These are phyloP conservation scores for Agrypnus murinus DNA, from an alignment of 2,888 invertebrate genomes.

Conservation along the genomic window DNA sequence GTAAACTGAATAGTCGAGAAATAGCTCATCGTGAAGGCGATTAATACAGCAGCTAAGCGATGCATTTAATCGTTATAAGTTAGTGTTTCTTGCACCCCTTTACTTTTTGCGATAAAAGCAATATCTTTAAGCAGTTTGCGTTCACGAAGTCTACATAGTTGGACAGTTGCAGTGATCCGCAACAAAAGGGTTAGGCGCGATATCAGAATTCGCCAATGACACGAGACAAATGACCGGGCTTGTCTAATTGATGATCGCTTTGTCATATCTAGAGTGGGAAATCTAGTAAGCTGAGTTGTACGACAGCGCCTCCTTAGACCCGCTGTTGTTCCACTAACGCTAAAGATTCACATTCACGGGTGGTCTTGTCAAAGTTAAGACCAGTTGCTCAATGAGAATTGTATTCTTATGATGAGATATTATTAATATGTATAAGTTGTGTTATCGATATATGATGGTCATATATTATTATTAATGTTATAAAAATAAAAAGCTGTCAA, in stretches of 20 bases:
- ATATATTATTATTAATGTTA: conserved; percentile 26
- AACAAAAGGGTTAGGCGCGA: conserved; percentile 58
- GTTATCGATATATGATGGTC: conserved; percentile 38
- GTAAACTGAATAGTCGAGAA: too few relatives aligned
- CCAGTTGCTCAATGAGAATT: conserved; percentile 42
- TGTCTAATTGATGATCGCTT: conserved; percentile 69
- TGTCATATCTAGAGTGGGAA: conserved; percentile 69
- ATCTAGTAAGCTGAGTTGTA: conserved; percentile 58
- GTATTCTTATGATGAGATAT: conserved; percentile 12
- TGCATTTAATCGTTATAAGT: conserved; percentile 19
- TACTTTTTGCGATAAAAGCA: conserved; percentile 22
- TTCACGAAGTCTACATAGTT: conserved; percentile 40
- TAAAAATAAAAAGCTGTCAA: conserved; percentile 14
- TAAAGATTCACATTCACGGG: conserved; percentile 46
- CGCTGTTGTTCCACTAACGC: conserved; percentile 42
- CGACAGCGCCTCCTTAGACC: conserved; percentile 49
- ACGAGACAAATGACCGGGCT: conserved; percentile 67
- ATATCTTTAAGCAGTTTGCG: conserved; percentile 29
- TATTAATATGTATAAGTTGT: conserved; percentile 30
- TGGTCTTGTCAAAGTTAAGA: conserved; percentile 48
- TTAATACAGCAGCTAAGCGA: neutral
- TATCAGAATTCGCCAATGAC: conserved; percentile 67
- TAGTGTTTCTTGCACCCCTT: conserved; percentile 21
- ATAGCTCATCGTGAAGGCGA: too few relatives aligned
- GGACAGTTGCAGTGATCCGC: conserved; percentile 48